phyloP scores from a whole-genome alignment of 1,140 invertebrate species.

The Bombus vancouverensis region DNA sequence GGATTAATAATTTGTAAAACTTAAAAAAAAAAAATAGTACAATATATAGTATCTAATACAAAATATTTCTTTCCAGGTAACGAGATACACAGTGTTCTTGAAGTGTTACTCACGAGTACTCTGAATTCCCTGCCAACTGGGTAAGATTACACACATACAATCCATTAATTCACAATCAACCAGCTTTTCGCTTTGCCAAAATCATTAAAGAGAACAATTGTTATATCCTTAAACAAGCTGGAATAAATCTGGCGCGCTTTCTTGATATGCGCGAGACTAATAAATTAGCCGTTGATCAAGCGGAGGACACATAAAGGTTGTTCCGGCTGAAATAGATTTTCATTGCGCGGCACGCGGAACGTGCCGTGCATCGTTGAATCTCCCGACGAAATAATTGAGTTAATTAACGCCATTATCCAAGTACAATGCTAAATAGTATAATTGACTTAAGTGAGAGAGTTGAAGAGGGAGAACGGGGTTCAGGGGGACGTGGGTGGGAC shows the following conservation, averaged over 20 bases:
- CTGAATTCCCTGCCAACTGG: not conserved
- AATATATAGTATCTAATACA: not conserved
- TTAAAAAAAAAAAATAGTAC: not conserved
- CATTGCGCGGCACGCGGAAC: constrained; percentile 36
- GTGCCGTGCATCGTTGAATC: constrained; percentile 55
- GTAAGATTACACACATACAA: not conserved
- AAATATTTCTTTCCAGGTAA: not conserved
- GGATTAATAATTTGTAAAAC: not conserved
- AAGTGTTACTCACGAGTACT: not conserved
- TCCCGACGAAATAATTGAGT: constrained; percentile 71
- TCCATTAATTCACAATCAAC: not conserved
- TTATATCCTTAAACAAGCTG: no score
- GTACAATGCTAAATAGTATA: constrained; percentile 78
- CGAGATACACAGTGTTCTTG: not conserved
- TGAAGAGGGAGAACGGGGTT: not conserved
- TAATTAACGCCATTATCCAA: constrained; percentile 72
- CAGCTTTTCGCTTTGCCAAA: no score
- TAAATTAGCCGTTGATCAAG: constrained; percentile 19
- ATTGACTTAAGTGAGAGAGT: constrained; percentile 78
- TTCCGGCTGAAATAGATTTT: constrained; percentile 42
- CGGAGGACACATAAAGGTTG: constrained; percentile 23
- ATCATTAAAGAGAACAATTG: not conserved
- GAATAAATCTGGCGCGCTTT: not conserved
- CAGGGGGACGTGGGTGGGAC: not conserved
- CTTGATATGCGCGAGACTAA: not conserved